phyloP scores from a whole-genome alignment of 2,888 invertebrate species.

The Cyclophora albipunctata region DNA sequence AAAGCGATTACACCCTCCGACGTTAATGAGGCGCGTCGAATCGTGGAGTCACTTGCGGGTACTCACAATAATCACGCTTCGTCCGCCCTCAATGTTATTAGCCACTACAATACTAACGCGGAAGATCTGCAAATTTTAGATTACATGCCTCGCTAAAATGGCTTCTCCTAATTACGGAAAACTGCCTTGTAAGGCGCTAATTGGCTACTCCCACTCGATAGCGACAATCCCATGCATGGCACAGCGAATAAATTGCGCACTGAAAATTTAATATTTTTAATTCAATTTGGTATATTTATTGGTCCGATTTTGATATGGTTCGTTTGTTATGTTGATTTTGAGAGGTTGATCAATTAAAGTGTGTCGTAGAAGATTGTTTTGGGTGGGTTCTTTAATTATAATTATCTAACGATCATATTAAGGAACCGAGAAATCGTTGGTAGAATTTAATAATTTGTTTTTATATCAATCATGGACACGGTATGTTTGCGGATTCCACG shows the following conservation, averaged over 20 bases:
- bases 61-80: slow-evolving; percentile 20
- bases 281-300: no score
- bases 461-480: not conserved
- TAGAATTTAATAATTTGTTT: no score
- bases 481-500: slow-evolving; percentile 7
- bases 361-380: no score
- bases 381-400: no score
- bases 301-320: no score
- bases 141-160: slow-evolving; percentile 31
- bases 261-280: no score
- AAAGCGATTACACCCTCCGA: not conserved
- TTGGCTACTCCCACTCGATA: slow-evolving; percentile 14
- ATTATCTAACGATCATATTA: no score
- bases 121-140: slow-evolving; percentile 33
- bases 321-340: no score
- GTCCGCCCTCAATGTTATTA: slow-evolving; percentile 55
- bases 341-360: no score
- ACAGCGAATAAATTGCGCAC: not conserved
- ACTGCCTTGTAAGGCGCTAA: slow-evolving; percentile 13
- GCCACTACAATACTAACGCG: slow-evolving; percentile 34
- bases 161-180: slow-evolving; percentile 23
- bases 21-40: not conserved
- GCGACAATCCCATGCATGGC: slow-evolving; percentile 7
- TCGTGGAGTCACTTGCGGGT: not conserved
- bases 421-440: no score